Conservation (phyloP, 2,888 invertebrate species). For the Exephanes ischioxanthus region DNA sequence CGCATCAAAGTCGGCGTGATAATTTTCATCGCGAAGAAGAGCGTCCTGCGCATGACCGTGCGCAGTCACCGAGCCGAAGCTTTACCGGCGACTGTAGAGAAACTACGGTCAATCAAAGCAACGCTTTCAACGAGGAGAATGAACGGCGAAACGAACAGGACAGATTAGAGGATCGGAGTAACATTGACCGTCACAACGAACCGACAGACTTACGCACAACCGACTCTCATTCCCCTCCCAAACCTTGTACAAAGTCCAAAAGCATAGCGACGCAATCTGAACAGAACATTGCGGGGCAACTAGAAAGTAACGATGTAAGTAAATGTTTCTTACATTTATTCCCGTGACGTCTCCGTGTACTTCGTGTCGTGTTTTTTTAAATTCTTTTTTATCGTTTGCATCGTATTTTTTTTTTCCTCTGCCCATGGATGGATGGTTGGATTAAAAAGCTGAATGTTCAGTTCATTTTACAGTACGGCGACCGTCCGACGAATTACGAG, state of each 20-base stretch:
- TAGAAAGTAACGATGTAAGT: constrained; percentile 80
- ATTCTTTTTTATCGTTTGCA: constrained; percentile 18
- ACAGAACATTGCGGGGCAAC: constrained; percentile 74
- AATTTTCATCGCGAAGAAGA: constrained; percentile 47
- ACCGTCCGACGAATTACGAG: neutral
- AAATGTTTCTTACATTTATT: constrained; percentile 76
- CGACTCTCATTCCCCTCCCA: constrained; percentile 61
- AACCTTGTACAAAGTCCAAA: constrained; percentile 78
- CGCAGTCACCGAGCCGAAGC: constrained; percentile 44
- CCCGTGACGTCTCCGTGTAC: constrained; percentile 32
- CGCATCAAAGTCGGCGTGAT: constrained; percentile 4
- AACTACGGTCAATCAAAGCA: neutral
- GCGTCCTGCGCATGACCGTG: constrained; percentile 39
- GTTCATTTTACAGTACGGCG: constrained; percentile 37
- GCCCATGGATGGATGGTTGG: neutral
- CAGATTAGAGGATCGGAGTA: constrained; percentile 25
- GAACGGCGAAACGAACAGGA: constrained; percentile 11
- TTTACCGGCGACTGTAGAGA: neutral
- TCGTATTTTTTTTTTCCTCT: neutral
- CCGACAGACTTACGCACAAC: constrained; percentile 54
- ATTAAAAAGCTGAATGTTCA: constrained; percentile 22
- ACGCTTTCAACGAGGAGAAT: neutral
- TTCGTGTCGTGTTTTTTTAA: constrained; percentile 36
- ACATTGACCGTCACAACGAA: constrained; percentile 34
- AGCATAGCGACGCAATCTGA: constrained; percentile 79